phyloP scores from a whole-genome alignment of 2,797 vertebrate species.

The Sardinella longiceps region DNA sequence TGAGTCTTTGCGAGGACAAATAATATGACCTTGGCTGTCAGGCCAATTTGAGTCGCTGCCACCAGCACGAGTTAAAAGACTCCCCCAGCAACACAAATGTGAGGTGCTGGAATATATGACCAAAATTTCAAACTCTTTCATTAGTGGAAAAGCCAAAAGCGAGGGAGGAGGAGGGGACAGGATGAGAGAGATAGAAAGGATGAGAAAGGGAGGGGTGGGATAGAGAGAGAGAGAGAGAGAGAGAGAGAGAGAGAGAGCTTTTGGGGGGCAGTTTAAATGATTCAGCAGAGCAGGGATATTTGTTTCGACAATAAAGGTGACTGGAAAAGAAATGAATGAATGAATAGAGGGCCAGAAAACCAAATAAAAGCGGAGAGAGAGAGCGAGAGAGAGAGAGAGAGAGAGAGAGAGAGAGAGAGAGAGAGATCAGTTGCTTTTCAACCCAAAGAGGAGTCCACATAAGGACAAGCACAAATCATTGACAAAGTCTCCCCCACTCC shows the following conservation, averaged over 20 bases:
- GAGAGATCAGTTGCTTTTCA: not conserved
- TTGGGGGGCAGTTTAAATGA: not conserved
- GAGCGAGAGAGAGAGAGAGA: too few relatives aligned
- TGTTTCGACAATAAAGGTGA: slow-evolving; percentile 1
- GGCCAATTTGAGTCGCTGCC: slow-evolving; percentile 43
- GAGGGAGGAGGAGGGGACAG: not conserved
- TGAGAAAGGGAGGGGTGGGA: too few relatives aligned
- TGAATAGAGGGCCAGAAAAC: not conserved
- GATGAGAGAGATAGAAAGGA: not conserved
- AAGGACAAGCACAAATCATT: not conserved
- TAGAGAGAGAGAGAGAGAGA: not conserved
- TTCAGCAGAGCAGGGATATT: slow-evolving; percentile 3
- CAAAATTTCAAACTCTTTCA: slow-evolving; percentile 32
- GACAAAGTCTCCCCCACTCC: too few relatives aligned
- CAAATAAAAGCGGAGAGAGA: not conserved
- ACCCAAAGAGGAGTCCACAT: not conserved
- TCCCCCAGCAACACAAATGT: slow-evolving; percentile 47
- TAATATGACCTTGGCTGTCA: slow-evolving; percentile 53
- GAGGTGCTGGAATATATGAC: slow-evolving; percentile 27
- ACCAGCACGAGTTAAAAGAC: slow-evolving; percentile 24
- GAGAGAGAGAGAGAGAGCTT: not conserved
- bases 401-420: too few relatives aligned
- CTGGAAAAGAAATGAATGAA: not conserved
- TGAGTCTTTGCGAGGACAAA: slow-evolving; percentile 37
- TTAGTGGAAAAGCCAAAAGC: slow-evolving; percentile 33